A percentile compares a stretch with the other conserved stretches of the same genome.
phyloP scores from a whole-genome alignment of 2,113 vertebrate species.

The Triplophysa siluroides region DNA sequence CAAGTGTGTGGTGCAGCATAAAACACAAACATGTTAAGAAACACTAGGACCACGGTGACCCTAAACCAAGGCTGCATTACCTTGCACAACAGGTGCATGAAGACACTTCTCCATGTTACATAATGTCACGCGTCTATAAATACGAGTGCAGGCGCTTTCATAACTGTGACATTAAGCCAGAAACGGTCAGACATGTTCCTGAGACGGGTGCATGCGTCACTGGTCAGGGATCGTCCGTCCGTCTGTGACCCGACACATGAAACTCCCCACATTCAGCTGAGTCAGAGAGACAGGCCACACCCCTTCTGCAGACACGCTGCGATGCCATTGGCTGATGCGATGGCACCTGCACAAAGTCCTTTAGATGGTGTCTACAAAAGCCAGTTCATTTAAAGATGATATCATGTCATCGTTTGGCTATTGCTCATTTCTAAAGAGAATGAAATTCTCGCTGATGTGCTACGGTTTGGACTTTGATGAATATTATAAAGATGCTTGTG shows the following conservation, averaged over 20 bases:
- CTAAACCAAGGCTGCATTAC: not conserved
- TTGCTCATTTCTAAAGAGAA: no score
- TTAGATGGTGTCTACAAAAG: not conserved
- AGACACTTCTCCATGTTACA: constrained; percentile 21
- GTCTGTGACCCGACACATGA: constrained; percentile 18
- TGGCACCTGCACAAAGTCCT: not conserved
- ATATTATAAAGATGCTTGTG: no score
- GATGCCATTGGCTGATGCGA: not conserved
- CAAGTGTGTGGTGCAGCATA: no score
- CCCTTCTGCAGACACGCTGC: not conserved
- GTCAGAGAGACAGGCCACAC: constrained; percentile 16
- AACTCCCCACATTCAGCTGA: constrained; percentile 32
- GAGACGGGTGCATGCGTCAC: not conserved
- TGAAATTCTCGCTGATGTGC: no score
- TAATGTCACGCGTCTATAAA: constrained; percentile 43
- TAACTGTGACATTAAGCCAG: constrained; percentile 30
- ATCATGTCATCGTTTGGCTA: not conserved
- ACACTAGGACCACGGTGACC: no score
- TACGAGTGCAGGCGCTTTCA: constrained; percentile 16
- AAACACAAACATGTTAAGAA: no score
- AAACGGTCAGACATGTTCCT: not conserved
- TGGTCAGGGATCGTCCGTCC: not conserved
- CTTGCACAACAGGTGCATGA: not conserved
- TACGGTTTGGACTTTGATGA: no score
- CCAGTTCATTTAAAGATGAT: not conserved